phyloP scores from a whole-genome alignment of 2,888 invertebrate genomes.

The Watsonalla cultraria region DNA sequence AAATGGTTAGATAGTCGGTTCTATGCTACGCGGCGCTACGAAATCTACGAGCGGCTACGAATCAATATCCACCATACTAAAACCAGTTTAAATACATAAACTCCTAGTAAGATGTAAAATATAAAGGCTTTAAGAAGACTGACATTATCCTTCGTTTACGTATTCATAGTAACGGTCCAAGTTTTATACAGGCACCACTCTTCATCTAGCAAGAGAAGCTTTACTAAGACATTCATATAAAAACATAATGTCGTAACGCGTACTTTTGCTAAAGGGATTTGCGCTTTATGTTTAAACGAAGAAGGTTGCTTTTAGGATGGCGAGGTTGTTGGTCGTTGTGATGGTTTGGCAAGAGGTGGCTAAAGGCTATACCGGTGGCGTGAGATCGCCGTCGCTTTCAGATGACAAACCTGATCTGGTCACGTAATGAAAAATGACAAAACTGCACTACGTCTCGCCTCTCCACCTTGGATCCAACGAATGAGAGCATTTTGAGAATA shows the following conservation, averaged over 20 bases:
- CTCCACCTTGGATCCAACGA: conserved; percentile 32
- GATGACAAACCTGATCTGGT: conserved; percentile 80
- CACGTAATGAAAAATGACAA: conserved; percentile 85
- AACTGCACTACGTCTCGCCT: conserved; percentile 46
- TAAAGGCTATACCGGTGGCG: conserved; percentile 47
- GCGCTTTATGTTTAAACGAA: not conserved
- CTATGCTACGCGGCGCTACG: not conserved
- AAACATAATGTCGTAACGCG: conserved; percentile 13
- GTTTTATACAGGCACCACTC: conserved; percentile 56
- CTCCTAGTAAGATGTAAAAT: conserved; percentile 13
- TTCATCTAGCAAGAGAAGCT: conserved; percentile 59
- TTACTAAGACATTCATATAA: conserved; percentile 34
- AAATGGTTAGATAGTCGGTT: not conserved
- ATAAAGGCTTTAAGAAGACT: conserved; percentile 35
- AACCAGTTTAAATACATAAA: conserved; percentile 6
- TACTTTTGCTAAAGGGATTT: conserved; percentile 4
- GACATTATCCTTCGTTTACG: conserved; percentile 55
- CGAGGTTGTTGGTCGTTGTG: conserved; percentile 4
- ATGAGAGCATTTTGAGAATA: conserved; percentile 15
- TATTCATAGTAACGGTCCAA: conserved; percentile 61
- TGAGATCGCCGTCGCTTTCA: conserved; percentile 48
- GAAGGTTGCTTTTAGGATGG: conserved; percentile 17
- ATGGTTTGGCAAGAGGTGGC: conserved; percentile 14
- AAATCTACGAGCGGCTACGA: not conserved
- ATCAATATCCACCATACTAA: conserved; percentile 5